A percentile compares a stretch with the other conserved stretches of the same genome.
phyloP scores from a whole-genome alignment of 1,140 invertebrate genomes.

The Parapsyche elsis region DNA sequence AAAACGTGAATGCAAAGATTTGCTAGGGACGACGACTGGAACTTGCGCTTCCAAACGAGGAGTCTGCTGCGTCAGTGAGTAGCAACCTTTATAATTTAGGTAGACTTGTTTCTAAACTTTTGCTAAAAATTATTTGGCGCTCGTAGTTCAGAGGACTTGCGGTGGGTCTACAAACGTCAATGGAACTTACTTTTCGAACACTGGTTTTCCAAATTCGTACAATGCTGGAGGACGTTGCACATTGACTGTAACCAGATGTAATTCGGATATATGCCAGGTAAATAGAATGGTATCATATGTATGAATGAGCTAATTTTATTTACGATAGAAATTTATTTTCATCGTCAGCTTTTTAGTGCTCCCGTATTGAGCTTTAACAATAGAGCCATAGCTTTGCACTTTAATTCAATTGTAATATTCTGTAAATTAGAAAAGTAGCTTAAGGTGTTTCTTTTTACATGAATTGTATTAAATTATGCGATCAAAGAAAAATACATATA shows the following conservation, averaged over 20 bases:
- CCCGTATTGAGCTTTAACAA: too few species aligned
- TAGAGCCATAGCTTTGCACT: too few species aligned
- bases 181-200: constrained; percentile 86
- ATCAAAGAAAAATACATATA: too few species aligned
- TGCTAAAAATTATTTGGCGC: background rate
- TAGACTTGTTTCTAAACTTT: background rate
- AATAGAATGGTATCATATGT: background rate
- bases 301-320: too few species aligned
- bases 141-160: constrained; percentile 75
- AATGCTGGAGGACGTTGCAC: constrained; percentile 75
- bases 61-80: constrained; percentile 84
- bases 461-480: too few species aligned
- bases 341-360: too few species aligned
- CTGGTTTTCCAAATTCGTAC: constrained; percentile 75
- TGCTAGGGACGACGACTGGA: constrained; percentile 76
- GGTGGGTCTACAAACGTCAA: constrained; percentile 77
- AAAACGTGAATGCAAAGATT: constrained; percentile 76
- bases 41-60: constrained; percentile 75
- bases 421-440: too few species aligned
- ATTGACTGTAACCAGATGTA: constrained; percentile 76
- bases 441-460: too few species aligned
- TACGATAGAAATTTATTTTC: too few species aligned
- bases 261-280: constrained; percentile 79
- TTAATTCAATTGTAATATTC: too few species aligned
- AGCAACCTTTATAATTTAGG: too few species aligned